phyloP scores from a whole-genome alignment of 2,888 invertebrate genomes.

The Noctua janthe region DNA sequence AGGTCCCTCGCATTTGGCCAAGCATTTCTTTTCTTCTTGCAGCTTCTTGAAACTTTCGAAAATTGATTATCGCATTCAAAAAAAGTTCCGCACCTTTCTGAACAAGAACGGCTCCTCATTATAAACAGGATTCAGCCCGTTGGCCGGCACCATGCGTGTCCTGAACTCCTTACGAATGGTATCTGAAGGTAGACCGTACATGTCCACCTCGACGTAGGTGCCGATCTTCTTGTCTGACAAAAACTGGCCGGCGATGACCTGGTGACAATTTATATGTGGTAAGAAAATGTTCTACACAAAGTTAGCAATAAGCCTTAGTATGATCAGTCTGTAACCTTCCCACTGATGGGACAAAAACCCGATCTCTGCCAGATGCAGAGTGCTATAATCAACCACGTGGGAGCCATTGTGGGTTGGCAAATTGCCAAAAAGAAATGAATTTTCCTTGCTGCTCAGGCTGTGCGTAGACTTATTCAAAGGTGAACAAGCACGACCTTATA shows the following conservation, averaged over 20 bases:
- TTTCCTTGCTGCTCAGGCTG: not conserved
- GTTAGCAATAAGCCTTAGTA: not conserved
- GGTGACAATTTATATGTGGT: constrained; percentile 35
- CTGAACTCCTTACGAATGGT: constrained; percentile 99
- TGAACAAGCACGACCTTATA: not conserved
- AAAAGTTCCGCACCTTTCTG: constrained; percentile 93
- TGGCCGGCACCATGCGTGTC: constrained; percentile 98
- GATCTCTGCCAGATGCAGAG: not conserved
- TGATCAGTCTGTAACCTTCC: not conserved
- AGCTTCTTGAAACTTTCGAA: not conserved
- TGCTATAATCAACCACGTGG: not conserved
- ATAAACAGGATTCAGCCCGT: constrained; percentile 99
- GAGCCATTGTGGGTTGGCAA: not conserved
- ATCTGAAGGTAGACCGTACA: constrained; percentile 98
- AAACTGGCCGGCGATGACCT: constrained; percentile 99
- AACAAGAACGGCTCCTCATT: constrained; percentile 99
- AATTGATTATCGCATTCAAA: not conserved
- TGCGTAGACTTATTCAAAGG: not conserved
- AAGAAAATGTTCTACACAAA: not conserved
- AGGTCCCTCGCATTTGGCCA: not conserved
- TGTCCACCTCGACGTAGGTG: constrained; percentile 99
- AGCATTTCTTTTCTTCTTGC: not conserved
- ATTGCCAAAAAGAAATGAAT: not conserved
- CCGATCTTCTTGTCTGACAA: constrained; percentile 99
- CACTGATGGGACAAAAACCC: not conserved